Percentiles rank a stretch among this genome's conserved stretches.
Conservation (phyloP, 2,888 invertebrate genomes). For the Podotricha telesiphe region DNA sequence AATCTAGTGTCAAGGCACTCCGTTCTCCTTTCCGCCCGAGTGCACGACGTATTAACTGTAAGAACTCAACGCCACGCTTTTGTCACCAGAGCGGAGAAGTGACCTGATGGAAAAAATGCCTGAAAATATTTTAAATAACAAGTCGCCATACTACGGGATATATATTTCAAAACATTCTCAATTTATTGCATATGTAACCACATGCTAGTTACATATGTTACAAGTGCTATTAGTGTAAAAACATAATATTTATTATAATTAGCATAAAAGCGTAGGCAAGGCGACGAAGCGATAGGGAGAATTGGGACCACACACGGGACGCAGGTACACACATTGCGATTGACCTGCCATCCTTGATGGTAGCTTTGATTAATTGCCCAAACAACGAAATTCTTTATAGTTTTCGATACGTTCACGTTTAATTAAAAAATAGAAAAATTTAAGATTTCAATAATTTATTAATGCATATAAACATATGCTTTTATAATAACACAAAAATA, state of each 20-base stretch:
- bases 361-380: constrained; percentile 28
- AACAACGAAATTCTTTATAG: constrained; percentile 20
- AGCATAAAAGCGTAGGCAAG: constrained; percentile 27
- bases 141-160: too few species aligned
- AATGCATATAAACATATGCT: neutral
- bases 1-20: too few species aligned
- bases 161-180: too few species aligned
- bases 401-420: constrained; percentile 1
- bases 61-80: too few species aligned
- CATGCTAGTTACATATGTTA: neutral
- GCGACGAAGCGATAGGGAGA: constrained; percentile 16
- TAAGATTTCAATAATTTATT: neutral
- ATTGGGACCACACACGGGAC: constrained; percentile 63
- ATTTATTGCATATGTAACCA: too few species aligned
- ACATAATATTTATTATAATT: constrained; percentile 11
- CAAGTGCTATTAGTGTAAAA: neutral
- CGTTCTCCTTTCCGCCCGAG: too few species aligned
- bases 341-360: constrained; percentile 29
- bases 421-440: neutral
- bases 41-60: too few species aligned
- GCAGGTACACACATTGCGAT: constrained; percentile 55
- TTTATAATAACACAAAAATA: neutral
- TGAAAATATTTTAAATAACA: too few species aligned
- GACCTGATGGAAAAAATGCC: too few species aligned
- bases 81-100: too few species aligned